A percentile compares a stretch with the other conserved stretches of the same genome.
These are phyloP conservation scores for Diabrotica balteata DNA, from an alignment of 2,888 invertebrate species.

Conservation along the genomic window DNA sequence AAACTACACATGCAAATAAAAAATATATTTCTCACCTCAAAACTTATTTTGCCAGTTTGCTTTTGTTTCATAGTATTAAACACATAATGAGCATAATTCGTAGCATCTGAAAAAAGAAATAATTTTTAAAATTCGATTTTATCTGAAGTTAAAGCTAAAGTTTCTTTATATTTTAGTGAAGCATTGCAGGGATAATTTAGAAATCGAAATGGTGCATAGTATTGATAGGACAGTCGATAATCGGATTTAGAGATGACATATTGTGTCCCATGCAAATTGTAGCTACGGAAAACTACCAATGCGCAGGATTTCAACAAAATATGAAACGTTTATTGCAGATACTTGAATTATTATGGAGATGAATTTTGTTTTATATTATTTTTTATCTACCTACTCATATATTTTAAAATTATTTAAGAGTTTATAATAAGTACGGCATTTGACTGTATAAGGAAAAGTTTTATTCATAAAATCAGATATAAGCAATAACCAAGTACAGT, in stretches of 20 bases:
- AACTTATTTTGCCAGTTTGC: conserved; percentile 82
- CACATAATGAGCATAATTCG: conserved; percentile 89
- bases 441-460: no score
- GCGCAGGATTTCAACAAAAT: no score
- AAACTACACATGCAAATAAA: no score
- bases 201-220: background rate
- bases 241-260: background rate
- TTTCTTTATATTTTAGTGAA: conserved; percentile 12
- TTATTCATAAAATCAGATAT: no score
- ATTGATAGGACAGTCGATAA: background rate
- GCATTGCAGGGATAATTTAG: conserved; percentile 10
- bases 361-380: no score
- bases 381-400: no score
- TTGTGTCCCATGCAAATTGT: background rate
- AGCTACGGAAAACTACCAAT: no score
- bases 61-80: conserved; percentile 91
- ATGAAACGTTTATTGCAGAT: no score
- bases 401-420: no score
- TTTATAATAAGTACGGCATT: no score
- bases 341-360: no score
- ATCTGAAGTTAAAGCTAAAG: background rate
- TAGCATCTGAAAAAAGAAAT: conserved; percentile 73
- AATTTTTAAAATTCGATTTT: background rate
- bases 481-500: no score
- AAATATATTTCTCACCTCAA: conserved; percentile 72